Percentiles rank a stretch among this genome's conserved stretches.
Evolutionary conservation across 2,113 vertebrate species (phyloP).

Genomic region (Gambusia affinis): DNA sequence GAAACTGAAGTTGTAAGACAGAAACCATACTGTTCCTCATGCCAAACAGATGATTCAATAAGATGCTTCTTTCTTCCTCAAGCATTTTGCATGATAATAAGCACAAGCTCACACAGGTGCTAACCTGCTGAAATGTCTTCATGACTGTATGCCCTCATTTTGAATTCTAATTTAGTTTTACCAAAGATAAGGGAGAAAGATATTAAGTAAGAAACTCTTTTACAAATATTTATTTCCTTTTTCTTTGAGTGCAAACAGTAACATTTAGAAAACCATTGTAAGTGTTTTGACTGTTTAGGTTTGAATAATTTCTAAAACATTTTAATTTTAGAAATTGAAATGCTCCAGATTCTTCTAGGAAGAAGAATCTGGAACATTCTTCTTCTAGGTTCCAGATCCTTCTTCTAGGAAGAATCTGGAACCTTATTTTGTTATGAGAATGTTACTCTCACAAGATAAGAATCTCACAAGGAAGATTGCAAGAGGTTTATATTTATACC

Average conservation of each 20-base stretch:
- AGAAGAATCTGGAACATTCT: slow-evolving; percentile 15
- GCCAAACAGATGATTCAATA: slow-evolving; percentile 45
- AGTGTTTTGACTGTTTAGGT: slow-evolving; percentile 9
- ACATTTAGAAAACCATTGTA: neutral
- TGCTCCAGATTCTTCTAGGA: too few species aligned
- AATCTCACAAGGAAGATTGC: slow-evolving; percentile 4
- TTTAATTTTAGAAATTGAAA: slow-evolving; percentile 5
- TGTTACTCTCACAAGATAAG: slow-evolving; percentile 3
- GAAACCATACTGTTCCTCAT: slow-evolving; percentile 8
- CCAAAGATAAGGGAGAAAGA: neutral
- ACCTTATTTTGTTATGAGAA: slow-evolving; percentile 35
- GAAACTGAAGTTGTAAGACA: neutral
- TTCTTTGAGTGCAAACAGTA: neutral
- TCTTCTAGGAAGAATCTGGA: slow-evolving; percentile 16
- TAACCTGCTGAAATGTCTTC: slow-evolving; percentile 6
- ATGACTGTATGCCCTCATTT: neutral
- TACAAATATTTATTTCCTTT: neutral
- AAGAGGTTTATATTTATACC: neutral
- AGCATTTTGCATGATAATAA: slow-evolving; percentile 43
- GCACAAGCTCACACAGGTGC: slow-evolving; percentile 41
- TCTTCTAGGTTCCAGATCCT: too few species aligned
- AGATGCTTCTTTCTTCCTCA: slow-evolving; percentile 33
- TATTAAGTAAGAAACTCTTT: neutral
- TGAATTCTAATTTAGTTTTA: slow-evolving; percentile 4
- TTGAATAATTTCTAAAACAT: neutral